phyloP scores from a whole-genome alignment of 2,113 vertebrate genomes.

The Xenopus borealis region DNA sequence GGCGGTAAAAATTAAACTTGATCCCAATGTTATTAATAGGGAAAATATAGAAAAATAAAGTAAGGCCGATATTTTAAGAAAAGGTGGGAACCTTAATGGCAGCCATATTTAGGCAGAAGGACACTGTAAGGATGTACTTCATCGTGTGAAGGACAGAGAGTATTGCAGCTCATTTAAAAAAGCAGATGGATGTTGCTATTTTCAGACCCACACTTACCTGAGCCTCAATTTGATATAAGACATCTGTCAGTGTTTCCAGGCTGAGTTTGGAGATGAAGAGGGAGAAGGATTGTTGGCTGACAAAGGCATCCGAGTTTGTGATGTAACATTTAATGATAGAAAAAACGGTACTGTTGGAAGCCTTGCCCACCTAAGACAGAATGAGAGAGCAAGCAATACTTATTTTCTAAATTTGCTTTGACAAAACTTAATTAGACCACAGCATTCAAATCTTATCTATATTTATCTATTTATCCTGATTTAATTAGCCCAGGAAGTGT shows the following conservation, averaged over 20 bases:
- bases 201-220: slow-evolving; percentile 20
- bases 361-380: slow-evolving; percentile 24
- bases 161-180: too few relatives aligned
- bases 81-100: too few relatives aligned
- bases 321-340: slow-evolving; percentile 45
- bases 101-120: too few relatives aligned
- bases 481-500: too few relatives aligned
- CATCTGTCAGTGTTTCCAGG: slow-evolving; percentile 23
- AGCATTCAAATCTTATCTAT: neutral
- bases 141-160: too few relatives aligned
- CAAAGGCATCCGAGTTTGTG: neutral
- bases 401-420: neutral
- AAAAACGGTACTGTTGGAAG: slow-evolving; percentile 25
- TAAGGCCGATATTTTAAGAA: too few relatives aligned
- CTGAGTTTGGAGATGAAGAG: slow-evolving; percentile 40
- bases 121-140: too few relatives aligned
- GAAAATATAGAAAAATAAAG: too few relatives aligned
- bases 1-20: too few relatives aligned
- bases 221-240: slow-evolving; percentile 25
- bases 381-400: neutral
- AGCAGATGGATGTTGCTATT: neutral
- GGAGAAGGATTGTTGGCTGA: slow-evolving; percentile 45
- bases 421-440: neutral
- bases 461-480: too few relatives aligned
- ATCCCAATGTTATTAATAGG: too few relatives aligned